Evolutionary conservation across 2,797 vertebrate genomes (phyloP), one percentile per base, ranked within the genome.

Genomic region (Sphenodon punctatus): DNA sequence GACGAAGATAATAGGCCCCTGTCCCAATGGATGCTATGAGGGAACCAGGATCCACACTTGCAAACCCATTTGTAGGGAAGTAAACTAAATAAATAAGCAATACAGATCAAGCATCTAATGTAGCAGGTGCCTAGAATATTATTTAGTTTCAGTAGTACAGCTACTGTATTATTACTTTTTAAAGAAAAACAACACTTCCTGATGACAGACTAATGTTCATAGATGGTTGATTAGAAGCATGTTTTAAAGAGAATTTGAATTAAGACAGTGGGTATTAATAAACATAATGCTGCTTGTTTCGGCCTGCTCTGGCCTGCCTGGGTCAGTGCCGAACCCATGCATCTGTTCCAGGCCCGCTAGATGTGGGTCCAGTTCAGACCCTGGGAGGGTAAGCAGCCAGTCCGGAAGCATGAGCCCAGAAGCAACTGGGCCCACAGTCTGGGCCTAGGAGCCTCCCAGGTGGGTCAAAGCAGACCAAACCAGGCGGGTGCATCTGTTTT

Each of bases 171-270:
- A 22, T 8, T 38, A 22, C 16, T 84, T 70, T 66, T 65, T 0
- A 49, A 69, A 67, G 16, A 5, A 49, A 8, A 7, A 16, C 20
- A 70, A 20, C 42, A 5, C 2, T 58, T 27, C 60, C 39, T 48
- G 4, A 17, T 56, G 13, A 4, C 10, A 65, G 11, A 5, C 23
- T 48, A 23, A 25, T 48, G 48, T 25, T 41, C 5, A 9, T 41
- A 77, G 12, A 68, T 17, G 12, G 5, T 1, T 63, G 9, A 32
- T 65, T 23, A 36, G 36, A 8, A 16, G 7, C 17, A 61, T 30
- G 12, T 56, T 89, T 64, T 20, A 79, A 8, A 10, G 75, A 8
- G 61, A 15, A 39, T 69, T 55, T 74, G n/a, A 63, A 53, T 65
- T 78, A 67, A 13, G 53, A 43, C 53, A 69, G 3, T n/a, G n/a